Evolutionary conservation across 2,113 vertebrate genomes (phyloP).

Genomic region (Callipepla californica): DNA sequence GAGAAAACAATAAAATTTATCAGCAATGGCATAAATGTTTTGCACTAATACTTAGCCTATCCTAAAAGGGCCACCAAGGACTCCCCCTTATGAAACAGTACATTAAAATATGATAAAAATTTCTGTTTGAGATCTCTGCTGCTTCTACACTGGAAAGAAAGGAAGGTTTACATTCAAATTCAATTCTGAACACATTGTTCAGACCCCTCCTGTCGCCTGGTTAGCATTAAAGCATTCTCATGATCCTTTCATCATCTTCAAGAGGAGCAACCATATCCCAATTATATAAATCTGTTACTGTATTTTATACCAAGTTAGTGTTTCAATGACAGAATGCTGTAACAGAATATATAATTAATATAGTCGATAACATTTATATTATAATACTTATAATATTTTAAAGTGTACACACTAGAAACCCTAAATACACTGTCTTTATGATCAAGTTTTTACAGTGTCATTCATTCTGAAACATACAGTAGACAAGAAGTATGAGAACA

Average conservation of each 20-base stretch:
- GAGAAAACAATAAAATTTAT: slow-evolving; percentile 13
- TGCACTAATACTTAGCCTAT: rapidly evolving
- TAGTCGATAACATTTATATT: not conserved
- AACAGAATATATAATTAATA: not conserved
- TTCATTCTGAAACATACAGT: not conserved
- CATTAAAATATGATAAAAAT: not conserved
- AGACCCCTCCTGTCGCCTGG: not conserved
- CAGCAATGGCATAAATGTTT: not conserved
- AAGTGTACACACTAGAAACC: not conserved
- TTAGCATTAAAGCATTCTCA: not conserved
- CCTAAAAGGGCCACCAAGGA: not conserved
- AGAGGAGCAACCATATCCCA: not conserved
- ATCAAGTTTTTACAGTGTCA: not conserved
- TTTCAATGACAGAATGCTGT: not conserved
- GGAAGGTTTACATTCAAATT: not conserved
- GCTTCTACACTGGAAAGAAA: not conserved
- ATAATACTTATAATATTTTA: not conserved
- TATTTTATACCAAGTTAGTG: not conserved
- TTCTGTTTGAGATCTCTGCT: not conserved
- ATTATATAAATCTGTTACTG: not conserved
- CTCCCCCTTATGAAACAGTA: not conserved
- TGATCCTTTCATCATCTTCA: not conserved
- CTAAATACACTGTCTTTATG: not conserved
- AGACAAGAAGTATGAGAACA: not conserved
- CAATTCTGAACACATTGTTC: not conserved